Evolutionary conservation across 2,113 vertebrate species (phyloP), one percentile per base, ranked within the genome.

Genomic region (Pipa parva): DNA sequence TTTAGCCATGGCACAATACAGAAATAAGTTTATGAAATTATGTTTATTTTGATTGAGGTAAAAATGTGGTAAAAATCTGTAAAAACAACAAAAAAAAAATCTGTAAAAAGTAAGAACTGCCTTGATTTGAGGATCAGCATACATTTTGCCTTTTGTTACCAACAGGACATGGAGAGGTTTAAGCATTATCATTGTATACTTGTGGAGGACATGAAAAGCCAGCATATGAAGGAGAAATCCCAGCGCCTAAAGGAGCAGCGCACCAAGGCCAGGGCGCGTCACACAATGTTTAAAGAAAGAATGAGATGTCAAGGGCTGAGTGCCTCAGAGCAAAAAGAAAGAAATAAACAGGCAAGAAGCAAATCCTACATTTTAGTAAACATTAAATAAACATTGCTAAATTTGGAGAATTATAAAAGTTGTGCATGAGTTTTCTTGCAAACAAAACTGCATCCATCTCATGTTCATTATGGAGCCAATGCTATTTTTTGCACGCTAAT

Each of bases 81-180:
- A 36, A 3, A 36, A 2, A 9, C 15, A 11, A 36, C 2, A 36
- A 36, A 36, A n/a, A n/a, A n/a, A n/a, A n/a, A n/a, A n/a, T n/a
- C n/a, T 13, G 10, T 36, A 36, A 13, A 12, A 13, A 7, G 15
- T 10, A 5, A 5, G 4, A 31, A 10, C 10, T 31, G 29, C 29
- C 2, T 2, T 33, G 31, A 33, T 33, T 33, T 12, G 4, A 31
- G 29, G 29, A 31, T 5, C n/a, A n/a, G n/a, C n/a, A 42, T 5
- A 42, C 3, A 4, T 37, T 21, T 42, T 59, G 33, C 21, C 21
- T 39, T 25, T 45, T 46, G n/a, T 27, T 29, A 13, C 24, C 1
- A 17, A 1, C 49, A 88, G 87, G 87, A 89, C 31, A 81, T 25
- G 1, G 87, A 87, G 42, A 69, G 84, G 18, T 78, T 80, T 37